A percentile compares a stretch with the other conserved stretches of the same genome.
Conservation (phyloP, 2,888 invertebrate species). For the Rosalia funebris region DNA sequence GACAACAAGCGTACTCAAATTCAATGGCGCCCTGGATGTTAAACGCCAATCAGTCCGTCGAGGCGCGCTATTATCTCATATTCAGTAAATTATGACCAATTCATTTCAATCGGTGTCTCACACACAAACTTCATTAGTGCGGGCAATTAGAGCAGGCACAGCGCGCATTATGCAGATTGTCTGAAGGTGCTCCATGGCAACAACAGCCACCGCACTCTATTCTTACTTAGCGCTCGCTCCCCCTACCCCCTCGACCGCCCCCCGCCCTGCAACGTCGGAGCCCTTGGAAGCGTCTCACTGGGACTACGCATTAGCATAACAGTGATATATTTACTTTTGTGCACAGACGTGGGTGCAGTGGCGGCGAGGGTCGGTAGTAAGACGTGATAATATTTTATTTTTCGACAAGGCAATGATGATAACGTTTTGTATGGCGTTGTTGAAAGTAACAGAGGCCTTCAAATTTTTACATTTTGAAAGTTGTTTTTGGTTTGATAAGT, state of each 20-base stretch:
- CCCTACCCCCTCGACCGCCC: conserved; percentile 3
- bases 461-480: too few species aligned
- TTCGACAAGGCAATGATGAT: too few species aligned
- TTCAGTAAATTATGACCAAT: conserved; percentile 41
- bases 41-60: background rate
- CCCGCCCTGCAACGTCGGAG: conserved; percentile 30
- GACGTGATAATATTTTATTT: too few species aligned
- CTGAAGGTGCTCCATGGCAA: conserved; percentile 50
- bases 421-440: too few species aligned
- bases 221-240: conserved; percentile 29
- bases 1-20: too few species aligned
- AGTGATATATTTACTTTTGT: conserved; percentile 48
- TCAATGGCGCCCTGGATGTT: too few species aligned
- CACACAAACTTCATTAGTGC: conserved; percentile 57
- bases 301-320: conserved; percentile 47
- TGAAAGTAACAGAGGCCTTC: too few species aligned
- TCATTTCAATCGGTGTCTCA: conserved; percentile 52
- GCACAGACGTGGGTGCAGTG: conserved; percentile 13
- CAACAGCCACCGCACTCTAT: conserved; percentile 36
- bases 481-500: too few species aligned
- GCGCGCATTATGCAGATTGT: conserved; percentile 54
- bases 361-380: too few species aligned
- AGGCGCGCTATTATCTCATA: conserved; percentile 3
- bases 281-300: conserved; percentile 45
- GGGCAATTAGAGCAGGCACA: conserved; percentile 51